Percentiles rank a stretch among this genome's conserved stretches.
These are phyloP conservation scores for Merodon equestris DNA, from an alignment of 2,888 invertebrate species.

Conservation along the genomic window DNA sequence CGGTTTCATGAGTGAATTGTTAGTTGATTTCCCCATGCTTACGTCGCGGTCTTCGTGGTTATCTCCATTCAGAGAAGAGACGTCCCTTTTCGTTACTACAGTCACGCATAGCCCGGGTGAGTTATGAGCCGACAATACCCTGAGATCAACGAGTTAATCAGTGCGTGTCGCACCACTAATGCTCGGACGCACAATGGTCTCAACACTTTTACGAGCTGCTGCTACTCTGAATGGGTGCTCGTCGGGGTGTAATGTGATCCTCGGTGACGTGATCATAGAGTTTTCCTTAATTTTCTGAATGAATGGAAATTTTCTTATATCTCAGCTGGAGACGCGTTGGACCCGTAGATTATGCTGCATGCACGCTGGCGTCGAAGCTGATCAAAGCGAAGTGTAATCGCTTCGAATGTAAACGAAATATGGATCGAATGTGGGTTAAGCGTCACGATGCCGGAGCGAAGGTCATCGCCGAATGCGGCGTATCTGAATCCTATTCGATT, in stretches of 20 bases:
- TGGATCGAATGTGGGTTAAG: conserved; percentile 53
- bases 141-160: conserved; percentile 48
- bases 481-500: conserved; percentile 17
- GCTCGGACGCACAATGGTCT: background rate
- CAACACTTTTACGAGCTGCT: conserved; percentile 36
- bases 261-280: background rate
- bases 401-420: background rate
- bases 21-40: conserved; percentile 12
- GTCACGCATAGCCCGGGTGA: conserved; percentile 29
- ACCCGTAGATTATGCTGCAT: conserved; percentile 20
- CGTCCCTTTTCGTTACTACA: conserved; percentile 10
- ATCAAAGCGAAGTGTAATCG: conserved; percentile 32
- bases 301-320: conserved; percentile 20
- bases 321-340: conserved; percentile 1
- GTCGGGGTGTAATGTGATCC: conserved; percentile 38
- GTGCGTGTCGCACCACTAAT: conserved; percentile 2
- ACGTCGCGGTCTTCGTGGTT: conserved; percentile 9
- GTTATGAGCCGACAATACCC: conserved; percentile 8
- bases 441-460: conserved; percentile 33
- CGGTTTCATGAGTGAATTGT: conserved; percentile 16
- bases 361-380: conserved; percentile 34
- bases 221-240: conserved; percentile 12
- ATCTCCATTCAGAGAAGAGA: conserved; percentile 39
- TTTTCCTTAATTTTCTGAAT: conserved; percentile 7
- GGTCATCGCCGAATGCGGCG: conserved; percentile 21